These are phyloP conservation scores for Lochmaea capreae DNA, from an alignment of 2,888 invertebrate genomes.

Conservation along the genomic window DNA sequence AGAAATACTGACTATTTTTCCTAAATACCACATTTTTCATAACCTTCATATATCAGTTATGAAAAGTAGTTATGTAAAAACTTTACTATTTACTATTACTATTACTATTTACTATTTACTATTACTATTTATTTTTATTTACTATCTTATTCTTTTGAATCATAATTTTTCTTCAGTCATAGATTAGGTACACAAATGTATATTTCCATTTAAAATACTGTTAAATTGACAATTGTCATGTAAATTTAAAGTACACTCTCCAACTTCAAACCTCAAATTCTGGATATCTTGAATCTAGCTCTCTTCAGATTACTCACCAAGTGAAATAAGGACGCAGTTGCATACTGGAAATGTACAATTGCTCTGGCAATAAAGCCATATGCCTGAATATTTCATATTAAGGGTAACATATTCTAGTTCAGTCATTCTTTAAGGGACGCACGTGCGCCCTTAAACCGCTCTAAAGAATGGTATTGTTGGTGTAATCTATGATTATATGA, in stretches of 20 bases:
- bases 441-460: conserved; percentile 42
- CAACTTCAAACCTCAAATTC: not conserved
- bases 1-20: too few species aligned
- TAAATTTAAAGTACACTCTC: conserved; percentile 8
- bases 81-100: too few species aligned
- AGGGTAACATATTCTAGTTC: conserved; percentile 31
- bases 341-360: conserved; percentile 38
- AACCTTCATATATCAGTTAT: too few species aligned
- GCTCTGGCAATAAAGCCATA: conserved; percentile 49
- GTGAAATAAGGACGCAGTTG: conserved; percentile 30
- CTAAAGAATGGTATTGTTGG: conserved; percentile 61
- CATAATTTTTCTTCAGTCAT: too few species aligned
- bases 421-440: conserved; percentile 32
- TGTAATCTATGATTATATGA: conserved; percentile 57
- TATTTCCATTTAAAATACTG: not conserved
- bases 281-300: not conserved
- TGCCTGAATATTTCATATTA: conserved; percentile 44
- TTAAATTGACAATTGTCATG: conserved; percentile 11
- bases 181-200: not conserved
- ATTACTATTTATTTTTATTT: too few species aligned
- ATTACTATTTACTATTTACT: too few species aligned
- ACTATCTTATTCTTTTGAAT: too few species aligned
- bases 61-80: too few species aligned
- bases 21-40: too few species aligned
- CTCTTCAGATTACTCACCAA: conserved; percentile 7